A percentile compares a stretch with the other conserved stretches of the same genome.
phyloP scores from a whole-genome alignment of 2,888 invertebrate genomes.

The Dendrolimus pini region DNA sequence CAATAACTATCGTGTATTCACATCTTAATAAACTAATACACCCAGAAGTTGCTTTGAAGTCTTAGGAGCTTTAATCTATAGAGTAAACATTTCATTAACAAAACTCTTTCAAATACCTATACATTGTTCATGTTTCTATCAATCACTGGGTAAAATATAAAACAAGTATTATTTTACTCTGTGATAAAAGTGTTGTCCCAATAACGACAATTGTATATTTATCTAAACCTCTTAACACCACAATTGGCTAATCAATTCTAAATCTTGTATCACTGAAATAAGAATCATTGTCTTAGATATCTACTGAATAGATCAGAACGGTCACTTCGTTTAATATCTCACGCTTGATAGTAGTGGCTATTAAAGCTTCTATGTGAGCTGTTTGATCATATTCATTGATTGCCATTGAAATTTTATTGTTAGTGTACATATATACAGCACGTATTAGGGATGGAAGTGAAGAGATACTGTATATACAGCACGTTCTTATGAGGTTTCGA shows the following conservation, averaged over 20 bases:
- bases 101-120: too few species aligned
- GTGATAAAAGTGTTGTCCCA: background rate
- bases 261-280: conserved; percentile 20
- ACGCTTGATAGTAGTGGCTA: background rate
- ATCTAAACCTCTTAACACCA: conserved; percentile 14
- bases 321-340: background rate
- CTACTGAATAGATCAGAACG: background rate
- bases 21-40: too few species aligned
- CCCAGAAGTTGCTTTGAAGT: too few species aligned
- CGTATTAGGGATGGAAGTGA: background rate
- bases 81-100: too few species aligned
- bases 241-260: conserved; percentile 13
- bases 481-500: background rate
- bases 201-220: conserved; percentile 20
- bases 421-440: background rate
- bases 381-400: background rate
- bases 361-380: background rate
- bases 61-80: too few species aligned
- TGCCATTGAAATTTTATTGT: background rate
- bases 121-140: too few species aligned
- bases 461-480: background rate
- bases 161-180: background rate
- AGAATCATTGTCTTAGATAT: conserved; percentile 8
- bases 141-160: background rate
- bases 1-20: too few species aligned